A percentile compares a stretch with the other conserved stretches of the same genome.
These are phyloP conservation scores for Drosophila serrata DNA, from an alignment of 1,140 invertebrate genomes.

Conservation along the genomic window DNA sequence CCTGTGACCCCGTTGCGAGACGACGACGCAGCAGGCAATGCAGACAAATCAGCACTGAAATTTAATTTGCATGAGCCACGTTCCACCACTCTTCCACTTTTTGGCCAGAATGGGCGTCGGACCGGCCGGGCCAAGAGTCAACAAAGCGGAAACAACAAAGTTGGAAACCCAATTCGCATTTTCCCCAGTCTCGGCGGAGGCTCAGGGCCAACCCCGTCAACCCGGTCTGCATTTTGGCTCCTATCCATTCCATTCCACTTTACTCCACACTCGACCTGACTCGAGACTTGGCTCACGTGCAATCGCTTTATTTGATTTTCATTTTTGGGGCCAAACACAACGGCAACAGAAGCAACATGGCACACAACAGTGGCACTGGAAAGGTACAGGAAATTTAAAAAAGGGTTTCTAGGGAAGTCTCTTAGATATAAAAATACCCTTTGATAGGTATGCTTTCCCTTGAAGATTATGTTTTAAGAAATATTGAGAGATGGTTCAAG, in stretches of 20 bases:
- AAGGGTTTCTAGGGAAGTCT: neutral
- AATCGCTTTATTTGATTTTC: slow-evolving; percentile 80
- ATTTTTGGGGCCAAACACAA: slow-evolving; percentile 72
- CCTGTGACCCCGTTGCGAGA: slow-evolving; percentile 68
- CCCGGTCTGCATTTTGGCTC: slow-evolving; percentile 11
- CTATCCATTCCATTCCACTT: slow-evolving; percentile 3
- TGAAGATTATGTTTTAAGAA: neutral
- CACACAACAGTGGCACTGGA: slow-evolving; percentile 26
- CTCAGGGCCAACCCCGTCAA: slow-evolving; percentile 12
- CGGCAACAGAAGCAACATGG: slow-evolving; percentile 38
- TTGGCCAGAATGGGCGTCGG: slow-evolving; percentile 27
- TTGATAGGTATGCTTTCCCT: neutral
- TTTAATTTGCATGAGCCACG: slow-evolving; percentile 76
- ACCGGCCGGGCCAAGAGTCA: slow-evolving; percentile 43
- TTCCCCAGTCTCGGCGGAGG: slow-evolving; percentile 16
- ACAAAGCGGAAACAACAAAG: slow-evolving; percentile 59
- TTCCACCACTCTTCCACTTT: slow-evolving; percentile 5
- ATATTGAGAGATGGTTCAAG: neutral
- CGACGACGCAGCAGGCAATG: slow-evolving; percentile 22
- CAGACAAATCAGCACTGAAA: slow-evolving; percentile 78
- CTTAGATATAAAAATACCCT: neutral
- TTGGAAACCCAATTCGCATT: slow-evolving; percentile 44
- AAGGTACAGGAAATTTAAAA: neutral
- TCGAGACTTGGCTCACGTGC: slow-evolving; percentile 67
- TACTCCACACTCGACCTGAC: slow-evolving; percentile 36